phyloP scores from a whole-genome alignment of 2,888 invertebrate species.

The Hydraecia micacea region DNA sequence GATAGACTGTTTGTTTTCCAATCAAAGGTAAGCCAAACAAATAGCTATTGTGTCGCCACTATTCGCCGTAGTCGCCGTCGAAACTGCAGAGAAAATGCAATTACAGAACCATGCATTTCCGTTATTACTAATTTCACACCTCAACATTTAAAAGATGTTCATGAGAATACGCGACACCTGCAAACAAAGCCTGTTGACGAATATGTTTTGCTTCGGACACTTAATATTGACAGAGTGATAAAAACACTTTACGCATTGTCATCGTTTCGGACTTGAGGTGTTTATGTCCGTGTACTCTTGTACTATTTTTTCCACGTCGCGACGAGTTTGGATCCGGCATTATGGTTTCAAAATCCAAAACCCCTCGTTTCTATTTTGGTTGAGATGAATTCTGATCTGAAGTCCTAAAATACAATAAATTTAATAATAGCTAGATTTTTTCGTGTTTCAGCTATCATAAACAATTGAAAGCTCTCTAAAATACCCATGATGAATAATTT shows the following conservation, averaged over 20 bases:
- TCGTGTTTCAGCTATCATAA: too few relatives aligned
- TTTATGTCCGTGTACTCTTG: conserved; percentile 70
- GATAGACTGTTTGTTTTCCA: conserved; percentile 45
- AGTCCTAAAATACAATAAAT: not conserved
- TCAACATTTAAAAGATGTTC: conserved; percentile 70
- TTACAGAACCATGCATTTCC: conserved; percentile 62
- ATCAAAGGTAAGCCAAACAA: conserved; percentile 39
- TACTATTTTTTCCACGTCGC: conserved; percentile 69
- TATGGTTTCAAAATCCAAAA: not conserved
- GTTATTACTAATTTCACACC: conserved; percentile 81
- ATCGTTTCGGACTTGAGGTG: conserved; percentile 75
- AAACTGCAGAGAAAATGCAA: conserved; percentile 34
- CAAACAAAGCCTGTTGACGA: conserved; percentile 77
- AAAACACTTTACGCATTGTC: conserved; percentile 84
- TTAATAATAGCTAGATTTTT: too few relatives aligned
- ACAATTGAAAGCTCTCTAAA: too few relatives aligned
- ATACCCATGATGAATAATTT: too few relatives aligned
- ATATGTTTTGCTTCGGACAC: conserved; percentile 75
- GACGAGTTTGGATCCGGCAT: conserved; percentile 58
- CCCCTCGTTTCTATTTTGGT: not conserved
- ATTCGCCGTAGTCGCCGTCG: conserved; percentile 40
- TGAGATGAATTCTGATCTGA: not conserved
- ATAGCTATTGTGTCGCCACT: conserved; percentile 25
- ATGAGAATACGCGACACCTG: conserved; percentile 79
- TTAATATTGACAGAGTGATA: conserved; percentile 77